A percentile compares a stretch with the other conserved stretches of the same genome.
These are phyloP conservation scores for Helicoverpa assulta DNA, from an alignment of 2,888 invertebrate species.

Conservation along the genomic window DNA sequence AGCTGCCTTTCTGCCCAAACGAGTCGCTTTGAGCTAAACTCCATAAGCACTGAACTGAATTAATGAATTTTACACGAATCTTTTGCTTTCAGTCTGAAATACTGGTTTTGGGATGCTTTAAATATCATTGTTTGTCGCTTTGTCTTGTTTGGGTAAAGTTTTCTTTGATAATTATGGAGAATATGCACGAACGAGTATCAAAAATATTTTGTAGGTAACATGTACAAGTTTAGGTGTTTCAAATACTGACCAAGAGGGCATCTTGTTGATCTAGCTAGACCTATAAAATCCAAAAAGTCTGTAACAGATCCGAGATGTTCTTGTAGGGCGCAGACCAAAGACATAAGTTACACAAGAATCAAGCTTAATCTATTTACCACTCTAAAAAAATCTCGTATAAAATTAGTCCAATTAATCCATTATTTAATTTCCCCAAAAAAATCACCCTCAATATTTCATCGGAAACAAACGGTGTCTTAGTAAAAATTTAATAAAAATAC, in stretches of 20 bases:
- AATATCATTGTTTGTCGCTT: conserved; percentile 22
- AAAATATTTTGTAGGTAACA: too few species aligned
- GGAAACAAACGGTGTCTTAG: conserved; percentile 22
- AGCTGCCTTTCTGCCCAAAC: conserved; percentile 19
- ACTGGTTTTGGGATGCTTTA: conserved; percentile 20
- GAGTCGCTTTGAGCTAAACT: conserved; percentile 25
- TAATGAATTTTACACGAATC: conserved; percentile 30
- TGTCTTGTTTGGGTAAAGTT: neutral
- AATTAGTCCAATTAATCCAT: neutral
- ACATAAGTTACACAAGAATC: too few species aligned
- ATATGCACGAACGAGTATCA: neutral
- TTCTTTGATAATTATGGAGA: neutral
- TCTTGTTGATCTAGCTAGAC: too few species aligned
- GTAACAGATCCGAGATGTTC: too few species aligned
- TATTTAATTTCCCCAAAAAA: neutral
- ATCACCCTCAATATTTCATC: conserved; percentile 29
- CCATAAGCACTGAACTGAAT: conserved; percentile 35
- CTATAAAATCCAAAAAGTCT: too few species aligned
- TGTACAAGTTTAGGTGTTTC: too few species aligned
- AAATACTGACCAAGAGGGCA: too few species aligned
- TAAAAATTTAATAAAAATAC: conserved; percentile 53
- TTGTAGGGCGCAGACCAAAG: too few species aligned
- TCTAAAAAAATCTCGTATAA: too few species aligned
- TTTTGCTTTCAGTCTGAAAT: conserved; percentile 23
- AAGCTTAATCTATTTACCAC: too few species aligned